Conservation (phyloP, 2,113 vertebrate genomes). For the rat (Rattus norvegicus) region DNA sequence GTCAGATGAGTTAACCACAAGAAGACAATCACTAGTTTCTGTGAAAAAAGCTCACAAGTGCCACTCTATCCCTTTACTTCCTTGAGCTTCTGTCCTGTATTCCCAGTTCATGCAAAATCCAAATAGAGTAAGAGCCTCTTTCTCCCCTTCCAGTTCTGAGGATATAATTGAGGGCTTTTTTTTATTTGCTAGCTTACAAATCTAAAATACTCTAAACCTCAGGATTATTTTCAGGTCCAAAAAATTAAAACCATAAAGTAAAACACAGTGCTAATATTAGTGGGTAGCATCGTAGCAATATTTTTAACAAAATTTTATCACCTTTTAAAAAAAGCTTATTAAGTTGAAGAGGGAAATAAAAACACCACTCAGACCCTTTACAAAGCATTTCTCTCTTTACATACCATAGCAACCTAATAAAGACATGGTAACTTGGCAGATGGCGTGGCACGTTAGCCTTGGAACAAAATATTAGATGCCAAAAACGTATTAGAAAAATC, state of each 20-base stretch:
- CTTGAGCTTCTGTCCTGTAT: constrained; percentile 26
- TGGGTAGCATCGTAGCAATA: constrained; percentile 41
- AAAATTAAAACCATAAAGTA: constrained; percentile 36
- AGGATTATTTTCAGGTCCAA: constrained; percentile 34
- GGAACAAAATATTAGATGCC: constrained; percentile 70
- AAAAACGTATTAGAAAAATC: constrained; percentile 57
- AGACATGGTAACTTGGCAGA: constrained; percentile 68
- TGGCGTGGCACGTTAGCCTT: constrained; percentile 67
- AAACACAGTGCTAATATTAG: constrained; percentile 30
- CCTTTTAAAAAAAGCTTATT: constrained; percentile 57
- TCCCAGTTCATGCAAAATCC: not conserved
- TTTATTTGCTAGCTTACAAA: not conserved
- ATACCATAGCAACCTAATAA: constrained; percentile 74
- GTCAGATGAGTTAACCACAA: not conserved
- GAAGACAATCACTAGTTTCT: constrained; percentile 10
- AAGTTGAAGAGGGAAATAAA: constrained; percentile 48
- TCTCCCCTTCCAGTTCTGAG: not conserved
- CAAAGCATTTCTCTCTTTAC: constrained; percentile 72
- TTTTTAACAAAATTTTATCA: constrained; percentile 53
- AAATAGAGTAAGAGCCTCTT: not conserved
- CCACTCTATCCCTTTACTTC: not conserved
- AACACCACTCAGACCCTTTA: constrained; percentile 58
- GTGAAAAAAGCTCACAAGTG: constrained; percentile 1
- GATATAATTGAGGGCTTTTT: not conserved
- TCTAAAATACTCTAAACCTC: not conserved